Evolutionary conservation across 1,140 invertebrate species (phyloP).

Genomic region (Musca domestica): DNA sequence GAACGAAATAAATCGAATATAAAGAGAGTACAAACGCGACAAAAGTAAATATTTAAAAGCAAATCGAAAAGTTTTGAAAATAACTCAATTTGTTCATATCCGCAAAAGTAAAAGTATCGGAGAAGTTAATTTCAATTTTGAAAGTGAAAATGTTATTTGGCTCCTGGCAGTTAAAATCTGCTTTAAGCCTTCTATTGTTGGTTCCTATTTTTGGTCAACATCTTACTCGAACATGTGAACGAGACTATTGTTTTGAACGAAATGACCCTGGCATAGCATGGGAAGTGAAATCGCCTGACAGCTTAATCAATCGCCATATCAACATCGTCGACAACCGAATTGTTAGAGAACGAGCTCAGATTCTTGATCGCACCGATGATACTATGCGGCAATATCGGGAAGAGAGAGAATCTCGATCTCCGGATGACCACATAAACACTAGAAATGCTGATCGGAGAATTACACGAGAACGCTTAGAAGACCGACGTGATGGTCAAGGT

Average conservation of each 20-base stretch:
- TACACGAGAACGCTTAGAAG: not conserved
- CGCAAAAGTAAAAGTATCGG: not conserved
- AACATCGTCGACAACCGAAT: no score
- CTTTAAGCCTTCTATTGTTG: constrained; percentile 20
- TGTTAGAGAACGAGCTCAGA: no score
- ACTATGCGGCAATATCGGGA: no score
- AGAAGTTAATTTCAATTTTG: not conserved
- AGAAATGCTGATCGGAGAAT: no score
- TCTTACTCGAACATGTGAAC: not conserved
- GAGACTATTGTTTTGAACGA: constrained; percentile 3
- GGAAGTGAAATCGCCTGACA: no score
- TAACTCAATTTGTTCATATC: not conserved
- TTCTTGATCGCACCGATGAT: no score
- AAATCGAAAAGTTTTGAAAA: not conserved
- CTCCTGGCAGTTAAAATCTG: constrained; percentile 26
- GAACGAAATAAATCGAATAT: not conserved
- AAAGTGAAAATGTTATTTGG: constrained; percentile 23
- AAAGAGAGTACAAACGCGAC: not conserved
- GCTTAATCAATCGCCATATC: not conserved
- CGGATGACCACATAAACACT: no score
- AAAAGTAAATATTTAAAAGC: not conserved
- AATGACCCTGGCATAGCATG: not conserved
- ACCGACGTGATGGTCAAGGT: not conserved
- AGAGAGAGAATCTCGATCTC: no score
- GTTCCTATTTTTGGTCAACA: not conserved